Conservation (phyloP, 2,888 invertebrate genomes). For the Acanthopleura granulata region DNA sequence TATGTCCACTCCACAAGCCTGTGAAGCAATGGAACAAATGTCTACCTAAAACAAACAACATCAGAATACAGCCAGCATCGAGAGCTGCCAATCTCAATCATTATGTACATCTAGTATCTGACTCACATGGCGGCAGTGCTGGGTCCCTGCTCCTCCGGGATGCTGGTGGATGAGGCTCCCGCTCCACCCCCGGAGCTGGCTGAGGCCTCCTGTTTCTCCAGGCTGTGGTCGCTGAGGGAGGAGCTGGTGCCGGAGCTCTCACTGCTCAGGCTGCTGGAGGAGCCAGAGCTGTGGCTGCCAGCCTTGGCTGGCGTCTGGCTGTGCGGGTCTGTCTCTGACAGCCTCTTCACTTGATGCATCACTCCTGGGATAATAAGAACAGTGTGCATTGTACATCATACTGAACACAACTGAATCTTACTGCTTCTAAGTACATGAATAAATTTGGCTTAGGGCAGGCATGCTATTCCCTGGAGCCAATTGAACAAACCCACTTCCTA, state of each 20-base stretch:
- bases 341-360: constrained; percentile 86
- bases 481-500: too few species aligned
- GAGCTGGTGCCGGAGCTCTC: constrained; percentile 36
- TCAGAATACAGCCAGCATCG: too few species aligned
- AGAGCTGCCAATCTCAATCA: too few species aligned
- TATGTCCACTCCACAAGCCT: too few species aligned
- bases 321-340: constrained; percentile 77
- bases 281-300: constrained; percentile 44
- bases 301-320: constrained; percentile 31
- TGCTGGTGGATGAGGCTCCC: constrained; percentile 30
- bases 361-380: constrained; percentile 72
- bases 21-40: too few species aligned
- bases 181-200: constrained; percentile 31
- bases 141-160: constrained; percentile 34
- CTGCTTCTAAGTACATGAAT: too few species aligned
- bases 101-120: not conserved
- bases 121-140: constrained; percentile 38
- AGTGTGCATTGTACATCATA: not conserved
- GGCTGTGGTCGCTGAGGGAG: constrained; percentile 36
- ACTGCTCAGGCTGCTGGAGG: constrained; percentile 48
- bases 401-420: too few species aligned
- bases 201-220: constrained; percentile 32
- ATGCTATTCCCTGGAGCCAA: too few species aligned
- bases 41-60: too few species aligned
- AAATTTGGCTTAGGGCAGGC: too few species aligned